Conservation (phyloP, 64 coral and sea anemone species). For the Cladopsammia gracilis region DNA sequence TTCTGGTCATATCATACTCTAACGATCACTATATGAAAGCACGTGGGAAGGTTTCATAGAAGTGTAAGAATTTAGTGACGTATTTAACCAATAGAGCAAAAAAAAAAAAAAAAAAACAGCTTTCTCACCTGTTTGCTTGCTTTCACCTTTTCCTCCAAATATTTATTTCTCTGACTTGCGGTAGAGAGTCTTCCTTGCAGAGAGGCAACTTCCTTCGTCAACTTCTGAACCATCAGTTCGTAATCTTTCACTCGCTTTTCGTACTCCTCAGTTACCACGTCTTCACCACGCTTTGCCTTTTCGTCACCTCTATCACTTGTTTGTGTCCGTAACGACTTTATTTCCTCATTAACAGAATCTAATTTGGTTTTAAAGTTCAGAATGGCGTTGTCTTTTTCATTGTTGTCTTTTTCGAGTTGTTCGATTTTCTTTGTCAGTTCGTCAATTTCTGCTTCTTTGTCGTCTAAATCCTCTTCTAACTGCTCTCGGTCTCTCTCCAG, state of each 20-base stretch:
- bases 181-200: neutral
- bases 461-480: constrained; percentile 66
- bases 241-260: constrained; percentile 14
- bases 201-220: constrained; percentile 24
- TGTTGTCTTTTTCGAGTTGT: constrained; percentile 56
- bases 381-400: neutral
- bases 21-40: too few relatives aligned
- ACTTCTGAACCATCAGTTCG: neutral
- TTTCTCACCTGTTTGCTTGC: neutral
- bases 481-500: constrained; percentile 22
- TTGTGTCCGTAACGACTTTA: neutral
- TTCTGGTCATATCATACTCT: too few relatives aligned
- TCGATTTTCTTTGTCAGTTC: constrained; percentile 67
- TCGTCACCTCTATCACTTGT: neutral
- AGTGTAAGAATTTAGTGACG: too few relatives aligned
- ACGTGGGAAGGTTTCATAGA: too few relatives aligned
- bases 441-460: constrained; percentile 61
- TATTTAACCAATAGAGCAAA: too few relatives aligned
- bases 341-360: constrained; percentile 13
- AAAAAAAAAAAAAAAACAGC: too few relatives aligned
- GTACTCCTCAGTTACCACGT: neutral
- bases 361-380: constrained; percentile 1
- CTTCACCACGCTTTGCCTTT: neutral
- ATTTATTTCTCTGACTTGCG: constrained; percentile 16
- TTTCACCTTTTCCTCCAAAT: constrained; percentile 43